Percentiles rank a stretch among this genome's conserved stretches.
Evolutionary conservation across 2,888 invertebrate genomes (phyloP).

Genomic region (Tromatobia lineatoria): DNA sequence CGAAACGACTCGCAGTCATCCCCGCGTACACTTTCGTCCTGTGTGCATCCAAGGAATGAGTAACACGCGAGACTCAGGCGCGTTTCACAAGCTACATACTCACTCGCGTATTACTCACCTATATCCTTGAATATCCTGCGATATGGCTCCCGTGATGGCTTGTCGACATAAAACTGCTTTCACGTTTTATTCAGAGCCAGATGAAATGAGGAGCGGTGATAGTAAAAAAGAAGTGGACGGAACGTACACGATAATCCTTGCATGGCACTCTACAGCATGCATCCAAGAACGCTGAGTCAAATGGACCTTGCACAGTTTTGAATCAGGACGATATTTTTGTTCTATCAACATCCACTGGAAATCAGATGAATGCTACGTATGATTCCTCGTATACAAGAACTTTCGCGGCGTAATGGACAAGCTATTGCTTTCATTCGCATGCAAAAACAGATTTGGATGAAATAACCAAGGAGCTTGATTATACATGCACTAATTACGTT

Average conservation of each 20-base stretch:
- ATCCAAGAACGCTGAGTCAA: neutral
- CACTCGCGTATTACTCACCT: constrained; percentile 41
- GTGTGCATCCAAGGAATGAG: constrained; percentile 38
- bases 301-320: neutral
- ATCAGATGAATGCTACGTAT: neutral
- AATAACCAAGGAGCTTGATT: no score
- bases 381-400: neutral
- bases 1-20: constrained; percentile 69
- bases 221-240: neutral
- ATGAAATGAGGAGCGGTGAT: neutral
- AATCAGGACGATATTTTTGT: neutral
- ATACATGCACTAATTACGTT: no score
- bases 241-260: constrained; percentile 3
- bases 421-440: no score
- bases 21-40: constrained; percentile 27
- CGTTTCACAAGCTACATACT: constrained; percentile 18
- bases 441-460: no score
- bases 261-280: neutral
- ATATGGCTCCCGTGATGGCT: constrained; percentile 47
- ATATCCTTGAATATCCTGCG: constrained; percentile 41
- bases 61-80: constrained; percentile 23
- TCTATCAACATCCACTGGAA: neutral
- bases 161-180: constrained; percentile 61
- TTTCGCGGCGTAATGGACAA: no score
- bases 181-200: constrained; percentile 22